Evolutionary conservation across 2,113 vertebrate genomes (phyloP).

Genomic region (Carettochelys insculpta): DNA sequence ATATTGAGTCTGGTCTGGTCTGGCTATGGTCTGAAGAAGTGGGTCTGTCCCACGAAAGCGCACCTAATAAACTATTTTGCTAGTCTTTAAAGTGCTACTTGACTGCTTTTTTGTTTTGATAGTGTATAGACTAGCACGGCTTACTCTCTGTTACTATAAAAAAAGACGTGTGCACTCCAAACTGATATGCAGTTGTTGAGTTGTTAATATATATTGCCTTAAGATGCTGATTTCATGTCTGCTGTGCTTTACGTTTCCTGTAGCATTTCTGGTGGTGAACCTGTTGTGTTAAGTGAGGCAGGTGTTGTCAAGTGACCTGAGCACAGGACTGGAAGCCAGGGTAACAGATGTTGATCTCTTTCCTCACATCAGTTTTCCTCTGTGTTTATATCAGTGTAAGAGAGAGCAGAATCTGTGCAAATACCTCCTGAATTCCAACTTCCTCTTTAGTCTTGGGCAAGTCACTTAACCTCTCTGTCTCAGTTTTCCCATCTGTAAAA

Average conservation of each 20-base stretch:
- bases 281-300: background rate
- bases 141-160: too few species aligned
- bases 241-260: background rate
- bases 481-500: constrained; percentile 59
- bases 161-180: background rate
- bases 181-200: background rate
- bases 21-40: too few species aligned
- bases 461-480: constrained; percentile 63
- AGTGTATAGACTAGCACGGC: too few species aligned
- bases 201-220: constrained; percentile 14
- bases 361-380: background rate
- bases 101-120: too few species aligned
- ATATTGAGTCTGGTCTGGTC: too few species aligned
- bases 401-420: background rate
- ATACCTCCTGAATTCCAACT: background rate
- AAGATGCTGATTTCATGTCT: background rate
- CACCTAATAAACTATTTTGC: too few species aligned
- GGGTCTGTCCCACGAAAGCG: too few species aligned
- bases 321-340: background rate
- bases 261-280: background rate
- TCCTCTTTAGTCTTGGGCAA: constrained; percentile 29
- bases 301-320: background rate
- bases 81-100: too few species aligned
- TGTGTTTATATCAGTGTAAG: background rate
- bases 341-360: background rate